A percentile compares a stretch with the other conserved stretches of the same genome.
phyloP scores from a whole-genome alignment of 2,797 vertebrate species.

The Mormyrus proboscirostris region DNA sequence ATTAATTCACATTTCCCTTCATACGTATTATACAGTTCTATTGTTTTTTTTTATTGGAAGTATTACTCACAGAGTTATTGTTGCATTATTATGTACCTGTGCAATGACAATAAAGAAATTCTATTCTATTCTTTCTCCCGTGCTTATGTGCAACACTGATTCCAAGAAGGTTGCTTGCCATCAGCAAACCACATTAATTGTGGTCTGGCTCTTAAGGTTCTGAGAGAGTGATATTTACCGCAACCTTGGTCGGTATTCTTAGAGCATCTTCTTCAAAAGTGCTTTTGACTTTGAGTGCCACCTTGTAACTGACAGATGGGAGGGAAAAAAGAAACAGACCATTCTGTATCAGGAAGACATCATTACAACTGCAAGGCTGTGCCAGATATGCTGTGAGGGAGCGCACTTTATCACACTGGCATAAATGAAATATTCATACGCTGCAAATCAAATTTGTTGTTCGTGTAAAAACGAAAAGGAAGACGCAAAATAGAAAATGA shows the following conservation, averaged over 20 bases:
- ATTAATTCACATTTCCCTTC: background rate
- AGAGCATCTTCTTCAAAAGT: background rate
- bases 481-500: background rate
- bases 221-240: background rate
- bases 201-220: background rate
- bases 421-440: slow-evolving; percentile 3
- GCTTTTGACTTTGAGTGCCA: background rate
- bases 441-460: slow-evolving; percentile 8
- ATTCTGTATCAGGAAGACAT: background rate
- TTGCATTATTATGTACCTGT: background rate
- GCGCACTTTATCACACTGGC: background rate
- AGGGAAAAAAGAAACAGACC: background rate
- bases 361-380: background rate
- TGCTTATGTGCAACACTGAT: background rate
- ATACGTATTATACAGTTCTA: background rate
- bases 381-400: background rate
- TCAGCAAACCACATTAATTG: background rate
- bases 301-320: background rate
- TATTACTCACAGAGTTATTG: background rate
- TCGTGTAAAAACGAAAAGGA: background rate
- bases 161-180: background rate
- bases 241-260: background rate
- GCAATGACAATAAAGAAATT: background rate
- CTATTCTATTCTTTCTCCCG: background rate
- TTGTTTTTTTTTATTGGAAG: background rate